Evolutionary conservation across 2,888 invertebrate genomes (phyloP).

Genomic region (Platycheirus rosarum): DNA sequence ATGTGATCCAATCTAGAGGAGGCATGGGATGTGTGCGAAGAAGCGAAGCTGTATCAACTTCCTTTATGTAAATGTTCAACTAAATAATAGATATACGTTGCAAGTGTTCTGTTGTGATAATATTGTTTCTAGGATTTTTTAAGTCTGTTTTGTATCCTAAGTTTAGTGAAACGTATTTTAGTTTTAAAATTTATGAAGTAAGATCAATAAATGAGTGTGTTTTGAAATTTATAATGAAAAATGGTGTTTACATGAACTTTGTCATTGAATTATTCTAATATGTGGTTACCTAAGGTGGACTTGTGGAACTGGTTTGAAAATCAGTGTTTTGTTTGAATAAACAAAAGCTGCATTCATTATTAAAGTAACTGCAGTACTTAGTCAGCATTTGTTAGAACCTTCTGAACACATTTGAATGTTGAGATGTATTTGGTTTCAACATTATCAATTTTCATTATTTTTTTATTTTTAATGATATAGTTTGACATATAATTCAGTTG

Average conservation of each 20-base stretch:
- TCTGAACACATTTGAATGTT: no score
- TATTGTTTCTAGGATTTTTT: no score
- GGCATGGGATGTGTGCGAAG: not conserved
- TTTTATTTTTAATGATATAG: no score
- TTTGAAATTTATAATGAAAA: not conserved
- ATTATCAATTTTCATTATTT: no score
- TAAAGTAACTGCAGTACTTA: no score
- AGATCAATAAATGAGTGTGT: not conserved
- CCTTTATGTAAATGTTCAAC: not conserved
- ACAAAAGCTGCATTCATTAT: not conserved
- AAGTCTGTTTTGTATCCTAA: constrained; percentile 40
- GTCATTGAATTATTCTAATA: not conserved
- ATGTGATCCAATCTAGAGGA: constrained; percentile 29
- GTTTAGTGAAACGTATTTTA: constrained; percentile 22
- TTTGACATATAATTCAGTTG: no score
- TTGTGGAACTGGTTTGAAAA: not conserved
- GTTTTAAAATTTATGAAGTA: not conserved
- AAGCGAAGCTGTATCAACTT: constrained; percentile 30
- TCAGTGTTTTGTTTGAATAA: not conserved
- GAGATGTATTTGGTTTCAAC: no score
- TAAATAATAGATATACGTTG: constrained; percentile 1
- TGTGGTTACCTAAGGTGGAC: not conserved
- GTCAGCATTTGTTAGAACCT: no score
- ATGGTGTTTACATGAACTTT: not conserved
- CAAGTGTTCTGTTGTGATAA: constrained; percentile 55